Evolutionary conservation across 2,888 invertebrate species (phyloP), one percentile per base, ranked within the genome.

Genomic region (Eurytoma adleriae): DNA sequence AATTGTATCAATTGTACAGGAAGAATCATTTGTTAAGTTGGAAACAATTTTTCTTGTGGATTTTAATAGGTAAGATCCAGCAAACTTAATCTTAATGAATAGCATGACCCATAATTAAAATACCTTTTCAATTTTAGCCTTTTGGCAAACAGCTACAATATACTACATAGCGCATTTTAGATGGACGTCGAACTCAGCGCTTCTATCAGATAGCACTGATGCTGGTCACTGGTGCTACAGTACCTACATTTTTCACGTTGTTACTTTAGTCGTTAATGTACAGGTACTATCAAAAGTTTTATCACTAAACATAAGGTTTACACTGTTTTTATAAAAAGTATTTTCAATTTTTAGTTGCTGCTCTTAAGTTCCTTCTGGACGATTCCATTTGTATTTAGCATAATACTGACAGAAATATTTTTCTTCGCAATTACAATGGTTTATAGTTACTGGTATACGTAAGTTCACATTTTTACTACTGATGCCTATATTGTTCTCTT

Each of bases 91-190:
- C 59, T 24, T 24, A 1, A 2, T 24, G 24, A 24, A 1, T 24
- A 24, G 1, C 24, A 24, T 24, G 24, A 24, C 2, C 24, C 1
- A 24, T 24, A 30, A 52, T 16, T 68, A 59, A 54, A 48, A 64
- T 48, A 52, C 61, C 40, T 70, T 40, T 18, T 64, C 61, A 10
- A 82, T 86, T 14, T 87, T 92, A 83, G 94, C 93, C 3, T 82
- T 93, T 0, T 95, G 95, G 91, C 96, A 96, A 86, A 92, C 94
- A 0, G 79, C 92, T 5, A 89, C 94, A n/a, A 92, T 94, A 54
- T 96, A 94, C 88, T 92, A 92, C 83, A 92, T 93, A 85, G 89
- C 93, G 0, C 91, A 88, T 81, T 86, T 88, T 68, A 86, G 92
- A 2, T 91, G 93, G 86, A 84, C 85, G 14, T 87, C 85, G 1